Evolutionary conservation across 2,797 vertebrate genomes (phyloP).

Genomic region (Silurus lanzhouensis): DNA sequence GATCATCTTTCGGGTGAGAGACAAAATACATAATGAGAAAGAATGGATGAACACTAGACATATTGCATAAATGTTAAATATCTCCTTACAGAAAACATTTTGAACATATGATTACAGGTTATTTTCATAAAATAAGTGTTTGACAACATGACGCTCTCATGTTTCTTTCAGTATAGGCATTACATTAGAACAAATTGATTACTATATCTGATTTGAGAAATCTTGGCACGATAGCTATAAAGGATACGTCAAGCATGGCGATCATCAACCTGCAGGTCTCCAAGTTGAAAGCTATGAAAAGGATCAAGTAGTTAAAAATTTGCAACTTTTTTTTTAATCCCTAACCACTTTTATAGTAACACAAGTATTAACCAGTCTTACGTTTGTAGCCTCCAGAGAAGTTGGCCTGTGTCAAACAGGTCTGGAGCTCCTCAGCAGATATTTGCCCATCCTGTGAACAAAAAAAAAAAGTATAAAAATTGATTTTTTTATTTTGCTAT

Average conservation of each 20-base stretch:
- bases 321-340: neutral
- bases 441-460: slow-evolving; percentile 87
- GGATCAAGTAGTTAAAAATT: neutral
- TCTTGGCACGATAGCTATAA: slow-evolving; percentile 43
- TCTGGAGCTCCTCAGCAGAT: slow-evolving; percentile 91
- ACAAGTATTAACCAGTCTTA: slow-evolving; percentile 67
- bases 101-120: neutral
- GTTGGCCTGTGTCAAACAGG: slow-evolving; percentile 89
- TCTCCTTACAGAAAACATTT: neutral
- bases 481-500: too few relatives aligned
- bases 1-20: neutral
- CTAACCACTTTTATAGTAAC: neutral
- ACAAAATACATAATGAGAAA: neutral
- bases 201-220: neutral
- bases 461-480: neutral
- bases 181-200: neutral
- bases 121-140: neutral
- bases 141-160: neutral
- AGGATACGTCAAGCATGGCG: slow-evolving; percentile 97
- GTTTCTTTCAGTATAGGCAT: neutral
- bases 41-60: neutral
- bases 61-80: neutral
- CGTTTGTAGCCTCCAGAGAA: slow-evolving; percentile 89
- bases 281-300: slow-evolving; percentile 86
- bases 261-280: slow-evolving; percentile 95